These are phyloP conservation scores for Bovichtus variegatus DNA, from an alignment of 2,797 vertebrate species.

Conservation along the genomic window DNA sequence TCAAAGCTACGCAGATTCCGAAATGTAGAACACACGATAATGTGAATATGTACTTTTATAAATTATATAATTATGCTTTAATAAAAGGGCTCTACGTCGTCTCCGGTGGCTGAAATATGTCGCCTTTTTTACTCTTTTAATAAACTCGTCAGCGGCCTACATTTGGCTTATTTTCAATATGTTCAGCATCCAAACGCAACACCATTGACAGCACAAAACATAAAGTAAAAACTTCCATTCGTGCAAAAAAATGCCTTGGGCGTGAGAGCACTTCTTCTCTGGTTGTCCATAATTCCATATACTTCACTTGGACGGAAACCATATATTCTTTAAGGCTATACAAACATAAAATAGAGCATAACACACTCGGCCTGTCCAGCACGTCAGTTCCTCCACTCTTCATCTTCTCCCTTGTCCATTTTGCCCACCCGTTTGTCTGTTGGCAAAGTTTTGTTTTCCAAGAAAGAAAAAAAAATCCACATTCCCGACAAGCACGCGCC, in stretches of 20 bases:
- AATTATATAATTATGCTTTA: slow-evolving; percentile 78
- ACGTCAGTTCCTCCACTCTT: slow-evolving; percentile 79
- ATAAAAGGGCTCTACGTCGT: slow-evolving; percentile 83
- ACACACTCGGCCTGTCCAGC: slow-evolving; percentile 83
- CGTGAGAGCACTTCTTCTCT: slow-evolving; percentile 95
- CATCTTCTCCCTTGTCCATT: slow-evolving; percentile 77
- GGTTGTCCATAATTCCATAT: slow-evolving; percentile 89
- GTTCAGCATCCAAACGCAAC: slow-evolving; percentile 90
- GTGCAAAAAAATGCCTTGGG: slow-evolving; percentile 95
- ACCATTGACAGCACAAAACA: slow-evolving; percentile 87
- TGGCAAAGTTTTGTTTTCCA: slow-evolving; percentile 87
- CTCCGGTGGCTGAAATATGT: slow-evolving; percentile 85
- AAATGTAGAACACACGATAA: slow-evolving; percentile 88
- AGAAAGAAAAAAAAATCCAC: slow-evolving; percentile 93
- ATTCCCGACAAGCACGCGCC: slow-evolving; percentile 76
- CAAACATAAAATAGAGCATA: slow-evolving; percentile 94
- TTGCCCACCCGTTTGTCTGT: slow-evolving; percentile 79
- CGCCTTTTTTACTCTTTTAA: slow-evolving; percentile 84
- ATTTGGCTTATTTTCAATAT: slow-evolving; percentile 87
- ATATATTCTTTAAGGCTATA: slow-evolving; percentile 93
- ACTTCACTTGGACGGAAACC: slow-evolving; percentile 90
- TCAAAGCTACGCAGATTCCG: slow-evolving; percentile 87
- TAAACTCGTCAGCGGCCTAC: slow-evolving; percentile 86
- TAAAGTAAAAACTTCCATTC: slow-evolving; percentile 88
- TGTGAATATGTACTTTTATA: slow-evolving; percentile 88